phyloP scores from a whole-genome alignment of 2,797 vertebrate species.

The Sebastes trivittatus region DNA sequence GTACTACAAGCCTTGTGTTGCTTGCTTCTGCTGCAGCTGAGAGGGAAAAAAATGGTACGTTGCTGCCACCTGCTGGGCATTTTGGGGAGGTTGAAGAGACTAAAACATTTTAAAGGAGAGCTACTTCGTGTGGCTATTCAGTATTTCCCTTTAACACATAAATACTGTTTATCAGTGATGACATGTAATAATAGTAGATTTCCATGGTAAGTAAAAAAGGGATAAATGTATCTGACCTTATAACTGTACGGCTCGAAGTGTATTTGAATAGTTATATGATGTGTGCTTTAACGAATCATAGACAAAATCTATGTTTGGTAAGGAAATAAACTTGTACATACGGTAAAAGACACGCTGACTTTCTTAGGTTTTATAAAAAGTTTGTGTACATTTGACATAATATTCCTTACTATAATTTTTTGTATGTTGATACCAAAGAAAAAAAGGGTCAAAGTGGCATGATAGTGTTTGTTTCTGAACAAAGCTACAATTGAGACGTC shows the following conservation, averaged over 20 bases:
- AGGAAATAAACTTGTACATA: conserved; percentile 62
- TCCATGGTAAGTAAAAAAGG: conserved; percentile 21
- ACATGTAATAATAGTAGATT: conserved; percentile 38
- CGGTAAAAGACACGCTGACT: background rate
- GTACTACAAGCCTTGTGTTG: background rate
- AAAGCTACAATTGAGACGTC: too few species aligned
- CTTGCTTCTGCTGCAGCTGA: background rate
- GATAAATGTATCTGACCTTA: conserved; percentile 18
- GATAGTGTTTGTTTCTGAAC: background rate
- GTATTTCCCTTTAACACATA: background rate
- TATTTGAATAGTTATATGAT: conserved; percentile 32
- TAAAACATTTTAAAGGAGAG: background rate
- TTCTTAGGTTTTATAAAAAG: conserved; percentile 4
- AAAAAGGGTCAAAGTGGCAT: background rate
- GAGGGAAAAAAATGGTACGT: conserved; percentile 2
- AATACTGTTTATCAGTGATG: conserved; percentile 3
- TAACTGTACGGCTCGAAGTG: conserved; percentile 9
- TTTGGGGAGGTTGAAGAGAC: conserved; percentile 7
- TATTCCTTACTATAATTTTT: background rate
- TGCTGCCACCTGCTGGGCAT: conserved; percentile 77
- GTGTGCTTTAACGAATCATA: conserved; percentile 34
- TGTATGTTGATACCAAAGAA: background rate
- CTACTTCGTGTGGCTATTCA: background rate
- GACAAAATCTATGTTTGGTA: conserved; percentile 14
- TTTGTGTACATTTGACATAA: background rate